Base-by-base conservation (phyloP, 2,888 invertebrate genomes). In the Eristalinus aeneus region DNA sequence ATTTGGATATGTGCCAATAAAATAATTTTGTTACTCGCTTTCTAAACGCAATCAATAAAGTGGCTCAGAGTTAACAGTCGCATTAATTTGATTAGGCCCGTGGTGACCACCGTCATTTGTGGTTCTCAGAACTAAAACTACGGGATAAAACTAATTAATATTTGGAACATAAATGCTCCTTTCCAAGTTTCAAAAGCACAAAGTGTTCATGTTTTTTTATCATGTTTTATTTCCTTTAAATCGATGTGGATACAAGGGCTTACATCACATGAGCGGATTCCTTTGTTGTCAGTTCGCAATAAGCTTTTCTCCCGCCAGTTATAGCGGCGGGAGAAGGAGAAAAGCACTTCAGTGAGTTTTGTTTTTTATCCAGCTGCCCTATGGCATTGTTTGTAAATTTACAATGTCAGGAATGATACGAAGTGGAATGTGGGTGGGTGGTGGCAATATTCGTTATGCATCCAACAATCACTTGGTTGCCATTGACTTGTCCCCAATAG, bases 271-370 rank as follows among this genome's bases (percentile, higher is more conserved):
- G 27, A 1, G 39, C 5, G 27, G 5, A 9, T 36, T 71, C n/a
- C 16, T 71, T 71, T 69, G 69, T 58, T 39, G 56, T 60, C 27
- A 31, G 39, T 56, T 34, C 58, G 22, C 56, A 69, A 69, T 69
- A 23, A 58, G n/a, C 68, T 23, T 56, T 36, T 58, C 27, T 32
- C 54, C 8, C 22, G 53, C 54, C 22, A 12, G 46, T 27, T 16
- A n/a, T 34, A 12, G 34, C 34, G 16, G 36, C 20, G 3, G 32
- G 20, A 20, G 10, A 20, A n/a, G 53, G 23, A 12, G 23, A 0
- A 58, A 34, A 27, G 23, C 34, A 36, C 46, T 74, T 64, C 6
- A 36, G 6, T 46, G n/a, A 27, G 2, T 27, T 27, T 27, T 27
- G 31, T 60, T 39, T 34, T 16, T 46, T 16, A 8, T 36, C 27